Base-by-base conservation (phyloP, 2,113 vertebrate genomes). In the Phyllostomus discolor region DNA sequence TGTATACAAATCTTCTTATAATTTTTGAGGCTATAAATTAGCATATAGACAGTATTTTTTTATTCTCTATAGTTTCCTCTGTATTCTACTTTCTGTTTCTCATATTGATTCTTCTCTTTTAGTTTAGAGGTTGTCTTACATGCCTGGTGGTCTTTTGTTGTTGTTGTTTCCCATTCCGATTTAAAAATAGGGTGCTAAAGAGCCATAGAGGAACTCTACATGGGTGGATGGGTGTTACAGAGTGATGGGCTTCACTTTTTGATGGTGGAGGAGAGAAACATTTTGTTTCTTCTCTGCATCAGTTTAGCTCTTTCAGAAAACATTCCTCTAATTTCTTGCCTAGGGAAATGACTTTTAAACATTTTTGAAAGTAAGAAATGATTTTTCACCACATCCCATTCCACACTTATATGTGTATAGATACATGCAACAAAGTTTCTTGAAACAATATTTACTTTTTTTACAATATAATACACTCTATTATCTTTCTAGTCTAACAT, bases 341-440 rank as follows among this genome's bases (percentile, higher is more conserved):
- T 38, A 19, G 9, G 24, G 10, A 91, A 95, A 9, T 89, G 38
- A 96, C 46, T 66, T 57, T 41, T 76, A 43, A 78, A 80, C 22
- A 79, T 85, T 91, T 93, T 91, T 89, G 26, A 91, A 33, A 84
- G 22, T 75, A 70, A 75, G 16, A 95, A 83, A 31, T 92, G 17
- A 90, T 95, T 85, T 88, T 79, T 35, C 62, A 82, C 84, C 80
- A 86, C 43, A 22, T 85, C 38, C 26, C 20, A 76, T 52, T 81
- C 10, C 46, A 75, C 9, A 87, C 4, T 72, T 52, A 54, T 22
- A 28, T 10, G 10, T 28, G 41, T 0, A 43, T 7, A 41, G 4
- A n/a, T 59, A 24, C 46, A 72, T 69, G 20, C 50, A 81, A 85
- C 90, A 86, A 89, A 15, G 10, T 76, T 64, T 78, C 31, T 52